Evolutionary conservation across 2,797 vertebrate genomes (phyloP).

Genomic region (Pipistrellus kuhlii): DNA sequence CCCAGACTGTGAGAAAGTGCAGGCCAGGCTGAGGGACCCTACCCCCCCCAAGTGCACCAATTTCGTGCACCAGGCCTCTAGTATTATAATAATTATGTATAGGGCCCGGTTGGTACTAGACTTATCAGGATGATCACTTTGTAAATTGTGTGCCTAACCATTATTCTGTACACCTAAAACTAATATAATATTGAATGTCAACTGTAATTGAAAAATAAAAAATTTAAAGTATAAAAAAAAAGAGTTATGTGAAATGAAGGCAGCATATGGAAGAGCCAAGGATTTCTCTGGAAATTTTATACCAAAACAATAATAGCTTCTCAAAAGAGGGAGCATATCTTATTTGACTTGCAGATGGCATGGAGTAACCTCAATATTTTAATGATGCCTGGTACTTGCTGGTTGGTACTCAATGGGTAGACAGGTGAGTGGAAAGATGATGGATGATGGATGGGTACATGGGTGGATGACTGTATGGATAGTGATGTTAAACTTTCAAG

Average conservation of each 20-base stretch:
- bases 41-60: no score
- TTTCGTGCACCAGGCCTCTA: no score
- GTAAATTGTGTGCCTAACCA: not conserved
- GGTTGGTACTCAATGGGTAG: not conserved
- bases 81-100: not conserved
- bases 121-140: not conserved
- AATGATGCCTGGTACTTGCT: not conserved
- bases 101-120: not conserved
- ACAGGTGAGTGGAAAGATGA: not conserved
- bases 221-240: not conserved
- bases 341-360: not conserved
- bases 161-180: not conserved
- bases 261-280: not conserved
- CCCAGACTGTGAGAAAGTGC: no score
- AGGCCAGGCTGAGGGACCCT: no score
- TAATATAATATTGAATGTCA: not conserved
- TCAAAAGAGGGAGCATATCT: not conserved
- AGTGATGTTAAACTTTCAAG: not conserved
- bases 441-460: not conserved
- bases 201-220: not conserved
- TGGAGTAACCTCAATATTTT: not conserved
- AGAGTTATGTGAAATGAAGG: not conserved
- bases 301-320: not conserved
- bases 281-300: slow-evolving; percentile 36
- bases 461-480: not conserved